Conservation (phyloP, 2,797 vertebrate genomes). For the Cossypha heuglini region DNA sequence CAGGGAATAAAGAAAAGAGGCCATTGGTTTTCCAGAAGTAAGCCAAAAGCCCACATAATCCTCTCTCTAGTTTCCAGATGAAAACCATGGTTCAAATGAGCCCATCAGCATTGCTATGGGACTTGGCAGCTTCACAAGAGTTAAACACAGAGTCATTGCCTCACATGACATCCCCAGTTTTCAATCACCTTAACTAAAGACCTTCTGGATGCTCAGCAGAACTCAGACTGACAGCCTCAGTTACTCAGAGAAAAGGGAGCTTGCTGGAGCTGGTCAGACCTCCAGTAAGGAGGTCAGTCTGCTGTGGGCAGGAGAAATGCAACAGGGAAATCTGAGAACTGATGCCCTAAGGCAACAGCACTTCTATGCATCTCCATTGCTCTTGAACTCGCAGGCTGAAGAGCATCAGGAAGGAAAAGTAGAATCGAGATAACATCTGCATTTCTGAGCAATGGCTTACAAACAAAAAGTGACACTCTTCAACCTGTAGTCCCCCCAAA, state of each 20-base stretch:
- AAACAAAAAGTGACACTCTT: neutral
- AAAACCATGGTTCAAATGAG: neutral
- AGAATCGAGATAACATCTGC: neutral
- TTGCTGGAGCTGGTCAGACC: neutral
- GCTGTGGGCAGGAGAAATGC: neutral
- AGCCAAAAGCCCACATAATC: neutral
- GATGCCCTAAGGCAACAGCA: neutral
- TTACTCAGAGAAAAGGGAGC: neutral
- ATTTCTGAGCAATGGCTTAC: neutral
- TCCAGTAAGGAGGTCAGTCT: neutral
- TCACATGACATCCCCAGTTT: neutral
- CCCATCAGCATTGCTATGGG: neutral
- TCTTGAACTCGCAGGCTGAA: neutral
- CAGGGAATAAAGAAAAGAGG: neutral
- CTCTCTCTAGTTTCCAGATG: neutral
- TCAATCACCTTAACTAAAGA: neutral
- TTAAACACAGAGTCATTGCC: neutral
- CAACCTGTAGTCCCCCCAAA: fast-evolving
- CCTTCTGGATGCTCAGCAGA: neutral
- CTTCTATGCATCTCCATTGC: neutral
- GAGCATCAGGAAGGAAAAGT: neutral
- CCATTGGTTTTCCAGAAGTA: neutral
- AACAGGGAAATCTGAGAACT: neutral
- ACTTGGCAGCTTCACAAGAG: neutral
- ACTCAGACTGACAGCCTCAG: neutral